phyloP scores from a whole-genome alignment of 1,140 invertebrate species.

The Orius insidiosus region DNA sequence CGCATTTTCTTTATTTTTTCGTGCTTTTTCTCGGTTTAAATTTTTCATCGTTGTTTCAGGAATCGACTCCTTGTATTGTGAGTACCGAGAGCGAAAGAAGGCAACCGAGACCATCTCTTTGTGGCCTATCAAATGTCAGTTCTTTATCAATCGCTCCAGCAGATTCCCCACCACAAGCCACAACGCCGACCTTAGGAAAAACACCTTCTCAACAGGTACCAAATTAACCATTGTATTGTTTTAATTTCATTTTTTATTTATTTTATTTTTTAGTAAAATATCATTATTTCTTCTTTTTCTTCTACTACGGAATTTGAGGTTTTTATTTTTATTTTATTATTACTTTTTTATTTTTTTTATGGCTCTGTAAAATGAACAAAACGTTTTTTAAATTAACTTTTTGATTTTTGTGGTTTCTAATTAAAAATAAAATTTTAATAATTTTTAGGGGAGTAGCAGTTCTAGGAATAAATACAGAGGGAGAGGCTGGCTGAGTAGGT shows the following conservation, averaged over 20 bases:
- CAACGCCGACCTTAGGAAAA: conserved; percentile 54
- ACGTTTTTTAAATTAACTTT: too few species aligned
- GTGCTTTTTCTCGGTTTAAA: not conserved
- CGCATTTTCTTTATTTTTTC: not conserved
- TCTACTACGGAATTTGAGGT: too few species aligned
- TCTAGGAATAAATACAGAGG: conserved; percentile 12
- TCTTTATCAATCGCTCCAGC: conserved; percentile 28
- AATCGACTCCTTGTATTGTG: conserved; percentile 13
- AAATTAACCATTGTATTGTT: conserved; percentile 13
- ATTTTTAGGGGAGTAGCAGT: conserved; percentile 7
- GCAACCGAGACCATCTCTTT: conserved; percentile 15
- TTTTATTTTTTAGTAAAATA: conserved; percentile 15
- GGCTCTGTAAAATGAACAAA: too few species aligned
- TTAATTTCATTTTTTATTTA: conserved; percentile 16
- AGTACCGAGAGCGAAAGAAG: conserved; percentile 18
- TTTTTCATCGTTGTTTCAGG: not conserved
- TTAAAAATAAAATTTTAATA: too few species aligned
- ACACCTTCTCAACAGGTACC: conserved; percentile 27
- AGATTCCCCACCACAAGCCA: conserved; percentile 56
- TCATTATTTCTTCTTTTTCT: too few species aligned
- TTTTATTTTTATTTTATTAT: conserved; percentile 8
- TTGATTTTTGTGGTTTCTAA: too few species aligned
- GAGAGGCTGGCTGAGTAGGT: conserved; percentile 42
- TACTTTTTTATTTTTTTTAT: too few species aligned
- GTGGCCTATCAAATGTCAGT: conserved; percentile 17